phyloP scores from a whole-genome alignment of 2,113 vertebrate species.

The Lophochroa leadbeateri region DNA sequence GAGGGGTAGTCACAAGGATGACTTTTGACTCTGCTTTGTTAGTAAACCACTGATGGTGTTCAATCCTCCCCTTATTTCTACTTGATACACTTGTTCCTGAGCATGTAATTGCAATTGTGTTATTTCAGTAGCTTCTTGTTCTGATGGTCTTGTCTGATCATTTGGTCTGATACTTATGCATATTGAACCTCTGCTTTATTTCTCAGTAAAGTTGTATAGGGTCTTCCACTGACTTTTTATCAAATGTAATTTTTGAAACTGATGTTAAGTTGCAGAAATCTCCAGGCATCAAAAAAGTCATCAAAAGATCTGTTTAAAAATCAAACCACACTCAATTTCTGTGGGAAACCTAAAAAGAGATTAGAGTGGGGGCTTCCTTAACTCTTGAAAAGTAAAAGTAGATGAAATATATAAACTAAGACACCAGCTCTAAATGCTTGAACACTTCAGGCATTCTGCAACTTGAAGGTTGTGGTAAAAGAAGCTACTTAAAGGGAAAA shows the following conservation, averaged over 20 bases:
- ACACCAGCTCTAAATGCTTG: neutral
- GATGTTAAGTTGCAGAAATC: neutral
- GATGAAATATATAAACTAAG: neutral
- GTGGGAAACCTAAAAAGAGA: neutral
- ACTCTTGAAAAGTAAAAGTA: neutral
- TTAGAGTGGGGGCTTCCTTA: neutral
- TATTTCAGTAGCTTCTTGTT: neutral
- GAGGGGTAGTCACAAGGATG: slow-evolving; percentile 65
- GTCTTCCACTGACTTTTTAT: neutral
- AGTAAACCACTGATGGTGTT: neutral
- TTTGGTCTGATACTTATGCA: neutral
- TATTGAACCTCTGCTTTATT: neutral
- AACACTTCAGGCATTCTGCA: neutral
- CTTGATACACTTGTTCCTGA: neutral
- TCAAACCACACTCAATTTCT: neutral
- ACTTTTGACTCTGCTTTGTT: slow-evolving; percentile 69
- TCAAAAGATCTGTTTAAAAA: neutral
- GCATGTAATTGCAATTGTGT: neutral
- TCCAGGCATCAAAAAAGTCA: neutral
- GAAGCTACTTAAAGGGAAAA: neutral
- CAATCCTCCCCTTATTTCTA: neutral
- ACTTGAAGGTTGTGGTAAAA: neutral
- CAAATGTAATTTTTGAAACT: neutral
- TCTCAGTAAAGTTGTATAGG: neutral
- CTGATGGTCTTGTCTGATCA: neutral